phyloP scores from a whole-genome alignment of 2,113 vertebrate species.

The Procavia capensis region DNA sequence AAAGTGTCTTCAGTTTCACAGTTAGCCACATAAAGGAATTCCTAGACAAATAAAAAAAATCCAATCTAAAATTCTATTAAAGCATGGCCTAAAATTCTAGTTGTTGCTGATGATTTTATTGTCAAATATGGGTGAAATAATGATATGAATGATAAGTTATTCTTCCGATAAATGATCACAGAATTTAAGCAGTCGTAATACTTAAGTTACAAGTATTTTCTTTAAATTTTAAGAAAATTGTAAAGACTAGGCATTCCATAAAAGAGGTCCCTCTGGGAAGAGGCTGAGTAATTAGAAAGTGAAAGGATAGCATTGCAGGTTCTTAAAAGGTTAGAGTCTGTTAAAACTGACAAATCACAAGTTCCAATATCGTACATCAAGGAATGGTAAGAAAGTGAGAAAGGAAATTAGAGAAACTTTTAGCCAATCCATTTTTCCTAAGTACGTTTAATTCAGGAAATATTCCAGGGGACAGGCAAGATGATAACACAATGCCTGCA shows the following conservation, averaged over 20 bases:
- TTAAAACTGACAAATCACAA: constrained; percentile 67
- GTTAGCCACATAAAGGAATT: not conserved
- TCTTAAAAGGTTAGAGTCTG: constrained; percentile 62
- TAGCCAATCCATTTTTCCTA: constrained; percentile 25
- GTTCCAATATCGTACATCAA: not conserved
- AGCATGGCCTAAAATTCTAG: not conserved
- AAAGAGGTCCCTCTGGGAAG: constrained; percentile 23
- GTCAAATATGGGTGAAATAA: not conserved
- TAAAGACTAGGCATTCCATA: constrained; percentile 19
- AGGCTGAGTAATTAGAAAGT: constrained; percentile 64
- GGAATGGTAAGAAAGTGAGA: not conserved
- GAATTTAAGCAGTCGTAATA: not conserved
- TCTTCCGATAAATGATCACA: not conserved
- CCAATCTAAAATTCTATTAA: not conserved
- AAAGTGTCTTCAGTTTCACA: not conserved
- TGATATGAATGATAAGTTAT: not conserved
- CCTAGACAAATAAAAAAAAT: not conserved
- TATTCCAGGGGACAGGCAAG: not conserved
- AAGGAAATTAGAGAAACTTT: constrained; percentile 52
- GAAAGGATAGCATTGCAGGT: not conserved
- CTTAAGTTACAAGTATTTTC: not conserved
- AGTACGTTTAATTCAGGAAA: constrained; percentile 48
- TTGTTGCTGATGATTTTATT: not conserved
- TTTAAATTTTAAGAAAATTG: constrained; percentile 49
- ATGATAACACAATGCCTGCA: not conserved